A percentile compares a stretch with the other conserved stretches of the same genome.
Conservation (phyloP, 2,888 invertebrate species). For the Zygothrica quintamaculata region DNA sequence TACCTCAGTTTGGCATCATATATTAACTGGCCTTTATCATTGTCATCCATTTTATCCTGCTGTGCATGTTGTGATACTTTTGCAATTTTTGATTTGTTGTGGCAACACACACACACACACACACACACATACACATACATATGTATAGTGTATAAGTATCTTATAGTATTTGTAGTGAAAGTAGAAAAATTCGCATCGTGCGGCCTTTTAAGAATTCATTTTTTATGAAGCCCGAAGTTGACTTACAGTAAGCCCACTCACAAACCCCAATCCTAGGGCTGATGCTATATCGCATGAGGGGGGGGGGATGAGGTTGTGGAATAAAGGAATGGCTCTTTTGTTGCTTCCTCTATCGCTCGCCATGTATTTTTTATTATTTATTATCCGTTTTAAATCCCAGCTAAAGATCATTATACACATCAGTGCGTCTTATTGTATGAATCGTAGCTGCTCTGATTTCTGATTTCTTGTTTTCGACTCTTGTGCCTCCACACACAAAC, state of each 20-base stretch:
- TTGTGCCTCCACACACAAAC: slow-evolving; percentile 45
- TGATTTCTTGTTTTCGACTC: slow-evolving; percentile 73
- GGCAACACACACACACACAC: slow-evolving; percentile 27
- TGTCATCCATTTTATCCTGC: slow-evolving; percentile 54
- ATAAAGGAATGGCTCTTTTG: slow-evolving; percentile 24
- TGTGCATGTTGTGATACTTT: slow-evolving; percentile 50
- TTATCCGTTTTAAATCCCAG: slow-evolving; percentile 80
- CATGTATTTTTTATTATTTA: slow-evolving; percentile 82
- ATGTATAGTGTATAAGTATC: slow-evolving; percentile 54
- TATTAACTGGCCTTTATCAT: slow-evolving; percentile 60
- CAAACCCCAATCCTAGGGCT: slow-evolving; percentile 29
- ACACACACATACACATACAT: slow-evolving; percentile 58
- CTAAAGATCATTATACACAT: slow-evolving; percentile 82
- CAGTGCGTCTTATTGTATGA: slow-evolving; percentile 82
- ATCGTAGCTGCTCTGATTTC: slow-evolving; percentile 82
- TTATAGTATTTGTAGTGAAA: not conserved
- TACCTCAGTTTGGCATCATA: slow-evolving; percentile 49
- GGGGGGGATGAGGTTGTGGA: too few species aligned
- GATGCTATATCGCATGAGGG: slow-evolving; percentile 2
- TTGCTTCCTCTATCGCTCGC: slow-evolving; percentile 50
- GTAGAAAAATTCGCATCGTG: slow-evolving; percentile 41
- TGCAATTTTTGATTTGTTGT: slow-evolving; percentile 66
- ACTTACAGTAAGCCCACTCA: slow-evolving; percentile 60
- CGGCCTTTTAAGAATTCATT: slow-evolving; percentile 76
- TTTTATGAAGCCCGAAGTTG: slow-evolving; percentile 61